These are phyloP conservation scores for Eucriotettix oculatus DNA, from an alignment of 2,888 invertebrate species.

Conservation along the genomic window DNA sequence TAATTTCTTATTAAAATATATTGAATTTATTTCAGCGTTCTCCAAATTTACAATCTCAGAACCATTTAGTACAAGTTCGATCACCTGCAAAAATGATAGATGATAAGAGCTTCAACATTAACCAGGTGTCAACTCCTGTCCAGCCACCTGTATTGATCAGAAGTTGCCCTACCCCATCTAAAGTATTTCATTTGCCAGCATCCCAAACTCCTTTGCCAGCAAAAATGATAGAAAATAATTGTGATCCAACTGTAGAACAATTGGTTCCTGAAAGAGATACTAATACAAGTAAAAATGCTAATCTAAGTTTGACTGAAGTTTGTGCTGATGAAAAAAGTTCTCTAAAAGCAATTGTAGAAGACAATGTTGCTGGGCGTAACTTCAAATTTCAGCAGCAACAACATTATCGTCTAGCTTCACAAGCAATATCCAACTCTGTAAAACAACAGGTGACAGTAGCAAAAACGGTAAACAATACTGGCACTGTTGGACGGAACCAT, in stretches of 20 bases:
- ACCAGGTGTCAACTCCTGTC: background rate
- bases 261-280: conserved; percentile 38
- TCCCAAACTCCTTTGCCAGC: conserved; percentile 16
- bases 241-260: conserved; percentile 19
- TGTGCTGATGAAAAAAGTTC: background rate
- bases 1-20: too few species aligned
- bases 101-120: conserved; percentile 13
- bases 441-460: too few species aligned
- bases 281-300: conserved; percentile 16
- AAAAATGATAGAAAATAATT: too few species aligned
- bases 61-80: conserved; percentile 1
- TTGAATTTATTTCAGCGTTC: conserved; percentile 1
- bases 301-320: background rate
- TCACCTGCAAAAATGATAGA: conserved; percentile 13
- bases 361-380: background rate
- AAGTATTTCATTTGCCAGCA: conserved; percentile 4
- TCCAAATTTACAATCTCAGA: conserved; percentile 1
- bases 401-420: background rate
- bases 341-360: background rate
- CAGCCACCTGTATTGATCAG: conserved; percentile 6
- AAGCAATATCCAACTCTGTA: background rate
- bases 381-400: background rate
- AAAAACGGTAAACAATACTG: conserved; percentile 19
- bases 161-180: conserved; percentile 9
- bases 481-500: conserved; percentile 22